phyloP scores from a whole-genome alignment of 1,140 invertebrate genomes.

The Colletes latitarsis region DNA sequence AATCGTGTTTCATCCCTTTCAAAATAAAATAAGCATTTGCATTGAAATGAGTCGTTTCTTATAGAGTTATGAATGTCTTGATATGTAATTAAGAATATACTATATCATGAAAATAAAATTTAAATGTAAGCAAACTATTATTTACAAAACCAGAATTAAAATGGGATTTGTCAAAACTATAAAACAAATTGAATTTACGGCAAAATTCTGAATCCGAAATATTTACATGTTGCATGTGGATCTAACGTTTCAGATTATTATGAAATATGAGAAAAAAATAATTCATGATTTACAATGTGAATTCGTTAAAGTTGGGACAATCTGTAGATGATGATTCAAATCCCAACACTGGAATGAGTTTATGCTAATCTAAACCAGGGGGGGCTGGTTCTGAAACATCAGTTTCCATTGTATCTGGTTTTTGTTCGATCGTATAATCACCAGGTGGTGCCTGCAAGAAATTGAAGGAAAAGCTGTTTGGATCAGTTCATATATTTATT shows the following conservation, averaged over 20 bases:
- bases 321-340: constrained; percentile 43
- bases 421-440: constrained; percentile 74
- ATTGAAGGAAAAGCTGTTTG: constrained; percentile 51
- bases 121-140: background rate
- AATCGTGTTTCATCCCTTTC: background rate
- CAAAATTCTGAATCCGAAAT: background rate
- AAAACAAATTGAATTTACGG: constrained; percentile 2
- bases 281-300: constrained; percentile 50
- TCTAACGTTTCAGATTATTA: constrained; percentile 30
- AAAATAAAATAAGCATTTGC: background rate
- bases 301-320: constrained; percentile 57
- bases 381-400: constrained; percentile 78
- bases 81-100: background rate
- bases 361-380: constrained; percentile 78
- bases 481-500: constrained; percentile 47
- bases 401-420: constrained; percentile 72
- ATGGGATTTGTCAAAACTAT: background rate
- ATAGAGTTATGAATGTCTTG: no score
- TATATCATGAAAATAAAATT: background rate
- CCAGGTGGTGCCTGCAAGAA: constrained; percentile 73
- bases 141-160: constrained; percentile 25
- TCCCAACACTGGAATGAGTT: constrained; percentile 56
- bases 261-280: constrained; percentile 23
- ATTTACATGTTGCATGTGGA: constrained; percentile 8
- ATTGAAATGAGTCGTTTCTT: background rate